phyloP scores from a whole-genome alignment of 2,797 vertebrate genomes.

The Tolypeutes matacus region DNA sequence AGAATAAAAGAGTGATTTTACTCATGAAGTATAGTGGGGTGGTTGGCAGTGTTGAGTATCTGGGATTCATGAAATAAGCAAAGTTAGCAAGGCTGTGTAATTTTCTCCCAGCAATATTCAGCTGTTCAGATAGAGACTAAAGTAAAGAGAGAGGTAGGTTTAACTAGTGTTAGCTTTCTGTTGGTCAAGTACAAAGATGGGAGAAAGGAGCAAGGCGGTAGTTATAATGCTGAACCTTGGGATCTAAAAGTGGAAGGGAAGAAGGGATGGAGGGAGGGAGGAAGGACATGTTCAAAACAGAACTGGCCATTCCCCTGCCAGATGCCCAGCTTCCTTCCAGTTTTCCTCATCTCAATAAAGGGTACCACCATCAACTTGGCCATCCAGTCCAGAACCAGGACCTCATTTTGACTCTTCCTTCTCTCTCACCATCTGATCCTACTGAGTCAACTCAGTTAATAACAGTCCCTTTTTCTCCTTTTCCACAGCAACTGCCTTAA shows the following conservation, averaged over 20 bases:
- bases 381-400: not conserved
- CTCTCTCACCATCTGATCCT: not conserved
- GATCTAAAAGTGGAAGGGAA: not conserved
- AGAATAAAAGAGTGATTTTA: conserved; percentile 43
- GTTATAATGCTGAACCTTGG: not conserved
- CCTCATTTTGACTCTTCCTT: not conserved
- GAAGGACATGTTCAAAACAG: not conserved
- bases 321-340: not conserved
- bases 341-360: not conserved
- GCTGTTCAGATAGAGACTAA: not conserved
- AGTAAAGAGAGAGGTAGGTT: conserved; percentile 14
- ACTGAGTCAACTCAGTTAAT: not conserved
- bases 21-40: not conserved
- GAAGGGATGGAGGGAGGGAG: not conserved
- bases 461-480: not conserved
- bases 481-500: not conserved
- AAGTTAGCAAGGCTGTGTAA: not conserved
- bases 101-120: conserved; percentile 21
- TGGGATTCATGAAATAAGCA: conserved; percentile 1
- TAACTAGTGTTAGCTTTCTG: not conserved
- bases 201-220: not conserved
- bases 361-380: not conserved
- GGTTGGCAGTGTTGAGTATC: not conserved
- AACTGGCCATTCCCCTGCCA: not conserved
- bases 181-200: conserved; percentile 2